Conservation (phyloP, 1,140 invertebrate species). For the Vanessa atalanta region DNA sequence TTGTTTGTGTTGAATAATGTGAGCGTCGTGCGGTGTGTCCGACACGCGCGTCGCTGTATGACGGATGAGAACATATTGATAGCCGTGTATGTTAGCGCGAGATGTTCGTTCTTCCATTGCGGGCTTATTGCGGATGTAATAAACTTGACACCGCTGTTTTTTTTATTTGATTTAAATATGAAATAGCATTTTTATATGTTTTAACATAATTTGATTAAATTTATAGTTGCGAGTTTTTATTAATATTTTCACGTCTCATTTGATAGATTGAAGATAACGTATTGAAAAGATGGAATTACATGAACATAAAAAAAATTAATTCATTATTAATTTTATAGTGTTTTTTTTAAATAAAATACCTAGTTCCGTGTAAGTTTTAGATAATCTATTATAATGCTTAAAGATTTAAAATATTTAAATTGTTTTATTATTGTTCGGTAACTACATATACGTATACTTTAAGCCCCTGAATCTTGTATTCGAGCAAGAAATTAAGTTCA, state of each 20-base stretch:
- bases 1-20: constrained; percentile 73
- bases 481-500: constrained; percentile 40
- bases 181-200: not conserved
- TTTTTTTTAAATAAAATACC: too few relatives aligned
- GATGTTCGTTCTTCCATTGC: constrained; percentile 13
- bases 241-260: not conserved
- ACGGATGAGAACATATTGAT: constrained; percentile 53
- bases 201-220: not conserved
- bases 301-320: not conserved
- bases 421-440: not conserved
- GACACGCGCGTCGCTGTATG: constrained; percentile 43
- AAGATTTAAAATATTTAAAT: not conserved
- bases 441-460: not conserved
- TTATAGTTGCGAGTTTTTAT: not conserved
- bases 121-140: constrained; percentile 22
- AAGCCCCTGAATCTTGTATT: constrained; percentile 29
- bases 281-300: too few relatives aligned
- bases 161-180: constrained; percentile 7
- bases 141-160: constrained; percentile 20
- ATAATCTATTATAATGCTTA: too few relatives aligned
- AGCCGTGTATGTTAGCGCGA: constrained; percentile 34
- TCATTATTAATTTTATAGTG: not conserved
- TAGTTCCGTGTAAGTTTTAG: too few relatives aligned
- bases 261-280: not conserved
- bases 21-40: constrained; percentile 51